Evolutionary conservation across 2,113 vertebrate genomes (phyloP), one percentile per base, ranked within the genome.

Genomic region (Neogale vison): DNA sequence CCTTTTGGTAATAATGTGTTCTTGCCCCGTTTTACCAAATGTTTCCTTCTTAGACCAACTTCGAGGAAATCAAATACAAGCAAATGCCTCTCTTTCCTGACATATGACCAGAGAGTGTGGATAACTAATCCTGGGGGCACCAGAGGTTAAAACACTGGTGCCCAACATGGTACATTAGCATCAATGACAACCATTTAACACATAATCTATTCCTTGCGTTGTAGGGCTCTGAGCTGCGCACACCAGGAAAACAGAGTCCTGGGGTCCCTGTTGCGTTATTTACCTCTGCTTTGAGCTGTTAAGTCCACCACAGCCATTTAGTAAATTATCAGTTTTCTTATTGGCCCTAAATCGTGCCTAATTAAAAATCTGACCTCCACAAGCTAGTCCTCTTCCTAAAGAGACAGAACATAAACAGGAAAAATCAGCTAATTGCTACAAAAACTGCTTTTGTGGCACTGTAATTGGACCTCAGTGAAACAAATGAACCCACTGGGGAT

Each of bases 331-430:
- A 98, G 99, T 99, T 99, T 99, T 99, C 99, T 99, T 99, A 99
- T 99, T 99, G 99, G 99, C 99, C 99, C 98, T 99, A 99, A 99
- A 99, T 99, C 98, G 99, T 95, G 95, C 98, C 99, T 99, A 99
- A 99, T 99, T 99, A 99, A 99, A 99, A 99, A 98, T 98, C 98
- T 99, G 99, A 99, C 99, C 99, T 99, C 99, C 96, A 97, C 97
- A 97, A 98, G 98, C 98, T 98, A 99, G 99, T 99, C 98, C 98
- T 99, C 99, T 99, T 99, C 98, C 99, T 99, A 99, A 99, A 99
- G 99, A 99, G 99, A 99, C 98, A 99, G 99, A 99, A 99, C 99
- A 99, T 99, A 99, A 99, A 99, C 99, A 99, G 99, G 99, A 99
- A 99, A 99, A 99, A 99, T 99, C 99, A 99, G 98, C 99, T 99